A percentile compares a stretch with the other conserved stretches of the same genome.
Conservation (phyloP, 64 coral and sea anemone genomes). For the Porites australiensis region DNA sequence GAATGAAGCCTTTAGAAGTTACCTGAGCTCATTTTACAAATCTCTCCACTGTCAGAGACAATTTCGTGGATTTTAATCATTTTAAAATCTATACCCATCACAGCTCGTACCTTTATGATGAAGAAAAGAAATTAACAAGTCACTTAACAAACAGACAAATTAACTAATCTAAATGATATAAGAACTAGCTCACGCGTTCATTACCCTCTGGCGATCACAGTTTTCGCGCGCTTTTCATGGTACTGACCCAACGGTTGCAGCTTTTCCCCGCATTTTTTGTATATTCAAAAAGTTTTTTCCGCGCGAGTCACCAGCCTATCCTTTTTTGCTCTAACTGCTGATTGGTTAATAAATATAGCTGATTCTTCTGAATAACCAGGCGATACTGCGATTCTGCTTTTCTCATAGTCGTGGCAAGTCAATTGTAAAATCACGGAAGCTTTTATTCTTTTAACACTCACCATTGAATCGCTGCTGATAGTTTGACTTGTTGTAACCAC, state of each 20-base stretch:
- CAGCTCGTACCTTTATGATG: constrained; percentile 78
- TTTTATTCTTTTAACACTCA: constrained; percentile 1
- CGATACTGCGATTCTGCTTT: no score
- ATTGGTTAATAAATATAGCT: background rate
- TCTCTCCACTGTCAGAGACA: constrained; percentile 74
- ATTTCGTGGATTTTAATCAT: constrained; percentile 91
- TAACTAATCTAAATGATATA: no score
- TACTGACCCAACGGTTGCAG: no score
- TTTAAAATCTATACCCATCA: constrained; percentile 96
- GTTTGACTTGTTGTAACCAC: constrained; percentile 92
- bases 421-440: no score
- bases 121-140: background rate
- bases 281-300: no score
- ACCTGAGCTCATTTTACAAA: constrained; percentile 73
- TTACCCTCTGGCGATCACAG: no score
- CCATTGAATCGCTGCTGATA: constrained; percentile 92
- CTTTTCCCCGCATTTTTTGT: no score
- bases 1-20: background rate
- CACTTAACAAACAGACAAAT: background rate
- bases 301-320: no score
- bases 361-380: no score
- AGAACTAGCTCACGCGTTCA: no score
- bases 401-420: no score
- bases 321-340: background rate
- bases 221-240: no score